Conservation (phyloP, 2,888 invertebrate species). For the Micropterix aruncella region DNA sequence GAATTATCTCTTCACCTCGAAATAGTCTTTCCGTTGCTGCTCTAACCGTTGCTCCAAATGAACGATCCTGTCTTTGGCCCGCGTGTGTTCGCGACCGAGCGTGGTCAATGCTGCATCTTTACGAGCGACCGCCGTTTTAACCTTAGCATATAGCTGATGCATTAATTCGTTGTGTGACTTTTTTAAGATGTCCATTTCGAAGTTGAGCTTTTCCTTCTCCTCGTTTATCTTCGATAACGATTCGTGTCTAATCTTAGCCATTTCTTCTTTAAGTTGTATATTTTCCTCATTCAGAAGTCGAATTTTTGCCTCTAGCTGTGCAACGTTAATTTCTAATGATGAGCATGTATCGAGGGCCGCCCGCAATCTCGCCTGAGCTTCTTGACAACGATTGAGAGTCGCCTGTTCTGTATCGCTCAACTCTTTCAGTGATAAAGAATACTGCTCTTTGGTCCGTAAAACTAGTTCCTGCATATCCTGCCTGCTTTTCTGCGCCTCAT, state of each 20-base stretch:
- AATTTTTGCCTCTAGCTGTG: constrained; percentile 52
- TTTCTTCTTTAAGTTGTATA: constrained; percentile 21
- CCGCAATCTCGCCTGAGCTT: constrained; percentile 48
- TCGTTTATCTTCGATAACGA: constrained; percentile 47
- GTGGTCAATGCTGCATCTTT: constrained; percentile 66
- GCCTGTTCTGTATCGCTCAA: constrained; percentile 51
- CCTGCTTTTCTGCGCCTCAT: constrained; percentile 45
- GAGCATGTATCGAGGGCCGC: constrained; percentile 47
- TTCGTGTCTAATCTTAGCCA: constrained; percentile 19
- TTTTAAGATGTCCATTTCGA: constrained; percentile 43
- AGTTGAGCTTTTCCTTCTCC: constrained; percentile 46
- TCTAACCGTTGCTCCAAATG: constrained; percentile 67
- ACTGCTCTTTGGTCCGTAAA: constrained; percentile 56
- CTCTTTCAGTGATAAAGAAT: constrained; percentile 54
- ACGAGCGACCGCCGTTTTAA: constrained; percentile 65
- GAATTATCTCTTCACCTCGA: constrained; percentile 29
- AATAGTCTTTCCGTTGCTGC: constrained; percentile 59
- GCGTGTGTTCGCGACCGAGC: constrained; percentile 53
- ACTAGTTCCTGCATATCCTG: constrained; percentile 39
- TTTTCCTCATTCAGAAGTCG: constrained; percentile 39
- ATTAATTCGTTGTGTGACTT: constrained; percentile 57
- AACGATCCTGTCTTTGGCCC: constrained; percentile 55
- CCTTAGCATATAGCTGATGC: constrained; percentile 70
- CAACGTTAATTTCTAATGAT: constrained; percentile 39
- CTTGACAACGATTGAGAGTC: constrained; percentile 49